Base-by-base conservation (phyloP, 23 tunicate genomes). In the Oikopleura dioica region DNA sequence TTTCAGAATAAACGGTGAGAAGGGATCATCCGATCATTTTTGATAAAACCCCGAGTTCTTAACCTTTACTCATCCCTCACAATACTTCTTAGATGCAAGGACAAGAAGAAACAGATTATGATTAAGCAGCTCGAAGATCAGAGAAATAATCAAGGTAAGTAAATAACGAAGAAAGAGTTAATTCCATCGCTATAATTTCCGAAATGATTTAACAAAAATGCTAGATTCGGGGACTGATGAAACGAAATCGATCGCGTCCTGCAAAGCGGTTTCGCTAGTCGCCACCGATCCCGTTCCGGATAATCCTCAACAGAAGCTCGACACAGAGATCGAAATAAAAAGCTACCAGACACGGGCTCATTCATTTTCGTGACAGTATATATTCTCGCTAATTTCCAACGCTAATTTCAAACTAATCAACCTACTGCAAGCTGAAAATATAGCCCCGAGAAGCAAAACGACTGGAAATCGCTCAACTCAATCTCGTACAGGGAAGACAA, bases 61-160 rank as follows among this genome's bases (percentile, higher is more conserved):
- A 16, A 44, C 55, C n/a, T n/a, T n/a, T n/a, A n/a, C n/a, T n/a
- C n/a, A n/a, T n/a, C n/a, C n/a, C n/a, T n/a, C n/a, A n/a, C n/a
- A n/a, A 16, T 44, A 44, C 16, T 44, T 44, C 9, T 9, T 9
- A 44, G 55, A 16, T 89, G 96, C 76, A 89, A 89, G 59, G 96
- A 89, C 80, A 89, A 89, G 77, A 89, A 89, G 51, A 68, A 88
- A 31, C 83, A 88, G 63, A 76, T 89, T 50, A 88, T 88, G 1
- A 75, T 89, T 68, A 89, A 89, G 44, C 96, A 89, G 59, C 59
- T 84, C 81, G 89, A 89, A 51, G 89, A 89, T 50, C 96, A 84
- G 36, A 88, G 84, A 38, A 78, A 76, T 36, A 84, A 88, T 44
- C 88, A 87, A 50, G 55, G 55, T 44, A 44, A 44, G 9, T 9